Evolutionary conservation across 2,888 invertebrate genomes (phyloP), one percentile per base, ranked within the genome.

Genomic region (Pseudoips prasinana): DNA sequence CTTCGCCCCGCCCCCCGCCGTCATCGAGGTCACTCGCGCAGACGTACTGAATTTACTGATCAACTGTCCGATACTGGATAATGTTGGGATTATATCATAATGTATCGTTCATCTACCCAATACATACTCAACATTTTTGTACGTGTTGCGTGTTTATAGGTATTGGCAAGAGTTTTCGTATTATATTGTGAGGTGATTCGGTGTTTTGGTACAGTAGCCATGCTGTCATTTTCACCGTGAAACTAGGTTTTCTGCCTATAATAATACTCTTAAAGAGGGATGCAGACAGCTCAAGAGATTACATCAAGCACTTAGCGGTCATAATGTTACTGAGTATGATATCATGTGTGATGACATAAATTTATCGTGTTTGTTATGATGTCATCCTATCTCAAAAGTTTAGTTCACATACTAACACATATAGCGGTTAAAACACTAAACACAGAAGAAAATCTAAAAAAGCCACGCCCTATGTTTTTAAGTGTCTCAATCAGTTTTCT

Each of bases 1-100:
- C 46, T 40, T 39, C 43, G 64, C 65, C 66, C 68, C 74, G 63
- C 74, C 67, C 69, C 70, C 70, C 62, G 55, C 54, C 54, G 61
- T 63, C 66, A 73, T 67, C 68, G 71, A 73, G 74, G 77, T 71
- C 74, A 75, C 55, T 56, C 64, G 76, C 75, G 73, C 67, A 66
- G 67, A 68, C 65, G 62, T 68, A 64, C 58, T 56, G 46, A 43
- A 50, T 14, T 2, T 14, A 14, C 33, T 56, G 60, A 58, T 63
- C 58, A 54, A 59, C 62, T 58, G 60, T 55, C 61, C 52, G 59
- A 67, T 57, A 61, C 47, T 58, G 55, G 53, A 56, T 57, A 30
- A 45, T 47, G 45, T 61, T 58, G 48, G 51, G 58, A 56, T 57
- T 63, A 59, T 48, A 39, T 14, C 14, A 48, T 35, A 46, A 41